Evolutionary conservation across 1,140 invertebrate species (phyloP), one percentile per base, ranked within the genome.

Genomic region (Trachymyrmex cornetzi): DNA sequence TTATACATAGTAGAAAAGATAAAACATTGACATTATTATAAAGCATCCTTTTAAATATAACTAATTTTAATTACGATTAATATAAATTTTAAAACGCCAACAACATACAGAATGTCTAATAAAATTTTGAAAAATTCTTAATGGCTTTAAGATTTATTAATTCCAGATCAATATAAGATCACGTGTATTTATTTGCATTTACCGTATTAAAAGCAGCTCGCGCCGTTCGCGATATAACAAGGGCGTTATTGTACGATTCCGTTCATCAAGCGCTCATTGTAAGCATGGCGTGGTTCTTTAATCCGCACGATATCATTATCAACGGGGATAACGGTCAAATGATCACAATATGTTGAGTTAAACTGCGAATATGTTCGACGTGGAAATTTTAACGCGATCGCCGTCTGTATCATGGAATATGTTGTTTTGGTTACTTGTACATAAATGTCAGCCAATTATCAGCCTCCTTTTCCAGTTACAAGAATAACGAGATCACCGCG

Each of bases 281-380:
- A 64, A 79, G 59, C 44, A 66, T 48, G n/a, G 67, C 53, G 34
- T 50, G 55, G n/a, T 48, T 61, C 24, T 61, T 84, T 74, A 63
- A 75, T 84, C 38, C 38, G 19, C 55, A 50, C 14, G 55, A 72
- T 67, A 64, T 57, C 16, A 24, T 44, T 71, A 74, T 59, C 16
- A 34, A 48, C 2, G 16, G 0, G 0, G 3, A 16, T 22, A 22
- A 48, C 19, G 9, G n/a, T 74, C 30, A 16, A 72, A 81, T 24
- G 19, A 6, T 67, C 12, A n/a, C 48, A n/a, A 82, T 82, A 53
- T 34, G 6, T 66, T 27, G 64, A 67, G n/a, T 66, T 22, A 34
- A 66, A 53, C 3, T 22, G 19, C 12, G 6, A 64, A 48, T 50
- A 5, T 19, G 19, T 53, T 53, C 19, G 44, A 44, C 44, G 27